Conservation (phyloP, 23 tunicate species). For the Ciona savignyi region DNA sequence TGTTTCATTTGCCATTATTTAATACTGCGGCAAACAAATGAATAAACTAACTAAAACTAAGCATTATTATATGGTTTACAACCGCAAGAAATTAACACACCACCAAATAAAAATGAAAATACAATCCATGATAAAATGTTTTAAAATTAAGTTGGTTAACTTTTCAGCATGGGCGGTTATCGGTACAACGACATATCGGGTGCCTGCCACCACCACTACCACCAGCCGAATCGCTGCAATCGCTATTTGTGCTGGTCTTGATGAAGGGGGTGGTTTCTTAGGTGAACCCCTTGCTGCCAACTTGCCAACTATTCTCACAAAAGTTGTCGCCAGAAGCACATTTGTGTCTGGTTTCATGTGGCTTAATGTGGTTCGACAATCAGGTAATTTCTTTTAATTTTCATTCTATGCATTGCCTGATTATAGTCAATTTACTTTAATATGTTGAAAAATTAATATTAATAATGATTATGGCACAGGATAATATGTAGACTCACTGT, state of each 20-base stretch:
- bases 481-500: too few relatives aligned
- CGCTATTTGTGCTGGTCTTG: neutral
- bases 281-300: constrained; percentile 8
- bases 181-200: neutral
- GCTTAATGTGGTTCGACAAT: constrained; percentile 10
- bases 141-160: neutral
- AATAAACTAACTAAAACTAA: too few relatives aligned
- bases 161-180: constrained; percentile 9
- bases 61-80: too few relatives aligned
- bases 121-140: neutral
- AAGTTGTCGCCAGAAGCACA: neutral
- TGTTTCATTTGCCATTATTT: too few relatives aligned
- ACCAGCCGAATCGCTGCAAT: neutral
- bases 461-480: too few relatives aligned
- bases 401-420: too few relatives aligned
- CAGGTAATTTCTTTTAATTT: neutral
- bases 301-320: neutral
- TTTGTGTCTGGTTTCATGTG: neutral
- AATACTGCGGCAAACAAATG: too few relatives aligned
- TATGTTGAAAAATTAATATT: too few relatives aligned
- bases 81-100: too few relatives aligned
- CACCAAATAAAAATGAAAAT: too few relatives aligned
- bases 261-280: neutral
- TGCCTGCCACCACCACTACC: neutral
- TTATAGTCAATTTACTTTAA: too few relatives aligned